Conservation (phyloP, 2,888 invertebrate species). For the Acleris literana region DNA sequence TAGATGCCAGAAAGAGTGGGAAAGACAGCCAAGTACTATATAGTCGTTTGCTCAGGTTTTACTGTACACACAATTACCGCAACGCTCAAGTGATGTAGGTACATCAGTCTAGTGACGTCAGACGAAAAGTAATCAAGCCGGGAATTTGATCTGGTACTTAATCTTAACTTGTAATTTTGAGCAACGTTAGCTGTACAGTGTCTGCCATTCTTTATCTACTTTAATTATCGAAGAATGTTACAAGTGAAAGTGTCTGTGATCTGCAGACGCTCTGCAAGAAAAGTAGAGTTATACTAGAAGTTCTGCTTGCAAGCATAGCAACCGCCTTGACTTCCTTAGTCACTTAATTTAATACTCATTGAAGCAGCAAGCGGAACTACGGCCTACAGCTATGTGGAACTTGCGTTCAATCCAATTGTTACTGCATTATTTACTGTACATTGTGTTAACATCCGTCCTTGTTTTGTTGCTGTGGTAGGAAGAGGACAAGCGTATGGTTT, state of each 20-base stretch:
- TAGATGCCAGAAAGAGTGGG: too few species aligned
- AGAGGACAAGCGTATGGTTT: background rate
- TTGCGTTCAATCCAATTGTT: slow-evolving; percentile 10
- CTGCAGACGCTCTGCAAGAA: too few species aligned
- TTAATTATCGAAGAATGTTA: too few species aligned
- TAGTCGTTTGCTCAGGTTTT: too few species aligned
- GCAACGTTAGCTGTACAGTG: too few species aligned
- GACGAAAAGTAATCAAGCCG: slow-evolving; percentile 1
- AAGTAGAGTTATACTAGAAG: background rate
- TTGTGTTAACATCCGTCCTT: background rate
- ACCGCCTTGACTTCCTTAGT: too few species aligned
- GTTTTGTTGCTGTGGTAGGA: background rate
- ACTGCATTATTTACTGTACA: background rate
- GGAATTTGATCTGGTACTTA: background rate
- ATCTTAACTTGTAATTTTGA: too few species aligned
- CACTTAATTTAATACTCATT: slow-evolving; percentile 7
- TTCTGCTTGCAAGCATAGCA: background rate
- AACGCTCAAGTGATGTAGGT: too few species aligned
- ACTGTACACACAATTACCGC: too few species aligned
- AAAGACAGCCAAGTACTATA: too few species aligned
- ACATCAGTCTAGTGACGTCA: slow-evolving; percentile 1
- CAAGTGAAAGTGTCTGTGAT: too few species aligned
- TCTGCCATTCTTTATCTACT: too few species aligned
- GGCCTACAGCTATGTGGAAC: slow-evolving; percentile 18
- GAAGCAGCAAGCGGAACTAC: slow-evolving; percentile 25